phyloP scores from a whole-genome alignment of 1,140 invertebrate genomes.

The Chironomus striatipennis region DNA sequence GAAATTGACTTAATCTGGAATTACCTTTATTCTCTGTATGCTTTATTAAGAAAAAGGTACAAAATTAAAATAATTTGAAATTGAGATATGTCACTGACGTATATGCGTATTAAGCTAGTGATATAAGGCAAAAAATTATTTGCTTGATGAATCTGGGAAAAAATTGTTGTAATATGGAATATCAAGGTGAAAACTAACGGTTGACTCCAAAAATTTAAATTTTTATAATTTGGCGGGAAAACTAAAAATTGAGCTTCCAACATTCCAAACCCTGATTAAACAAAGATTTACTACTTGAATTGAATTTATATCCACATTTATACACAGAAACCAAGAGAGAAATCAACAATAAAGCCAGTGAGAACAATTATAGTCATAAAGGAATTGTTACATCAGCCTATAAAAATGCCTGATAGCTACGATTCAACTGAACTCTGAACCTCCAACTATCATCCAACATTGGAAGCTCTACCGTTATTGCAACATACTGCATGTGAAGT shows the following conservation, averaged over 20 bases:
- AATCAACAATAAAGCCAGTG: background rate
- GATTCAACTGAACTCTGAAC: background rate
- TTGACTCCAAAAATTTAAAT: too few species aligned
- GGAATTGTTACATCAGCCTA: background rate
- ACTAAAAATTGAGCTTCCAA: too few species aligned
- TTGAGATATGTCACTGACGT: background rate
- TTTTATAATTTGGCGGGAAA: too few species aligned
- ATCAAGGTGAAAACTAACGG: background rate
- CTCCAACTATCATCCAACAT: background rate
- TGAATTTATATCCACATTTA: too few species aligned
- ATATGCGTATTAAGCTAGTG: background rate
- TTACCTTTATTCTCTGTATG: background rate
- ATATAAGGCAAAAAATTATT: background rate
- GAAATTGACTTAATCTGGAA: constrained; percentile 13
- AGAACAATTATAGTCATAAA: constrained; percentile 8
- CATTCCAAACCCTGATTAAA: too few species aligned
- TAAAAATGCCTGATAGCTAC: background rate
- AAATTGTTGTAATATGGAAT: background rate
- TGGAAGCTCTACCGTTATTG: background rate
- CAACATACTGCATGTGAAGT: background rate
- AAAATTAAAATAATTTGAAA: background rate
- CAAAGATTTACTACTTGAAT: too few species aligned
- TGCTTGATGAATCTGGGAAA: background rate
- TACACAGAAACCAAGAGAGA: too few species aligned
- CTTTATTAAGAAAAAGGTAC: too few species aligned